Conservation (phyloP, 2,113 vertebrate species). For the Zosterops japonicus region DNA sequence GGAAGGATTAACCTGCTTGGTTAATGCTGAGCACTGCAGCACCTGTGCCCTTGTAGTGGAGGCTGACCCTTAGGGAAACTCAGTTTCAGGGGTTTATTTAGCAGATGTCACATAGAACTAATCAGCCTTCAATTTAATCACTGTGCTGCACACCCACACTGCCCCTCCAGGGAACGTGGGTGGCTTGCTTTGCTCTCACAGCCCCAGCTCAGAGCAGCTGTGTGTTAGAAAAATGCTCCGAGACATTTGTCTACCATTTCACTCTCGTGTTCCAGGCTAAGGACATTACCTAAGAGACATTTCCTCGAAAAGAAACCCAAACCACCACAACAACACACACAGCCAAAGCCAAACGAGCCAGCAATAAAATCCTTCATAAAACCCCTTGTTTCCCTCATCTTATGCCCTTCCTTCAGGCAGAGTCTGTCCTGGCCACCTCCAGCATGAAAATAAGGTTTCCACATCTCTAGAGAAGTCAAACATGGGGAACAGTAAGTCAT, state of each 20-base stretch:
- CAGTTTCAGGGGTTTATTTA: not conserved
- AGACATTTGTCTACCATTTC: not conserved
- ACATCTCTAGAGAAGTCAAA: not conserved
- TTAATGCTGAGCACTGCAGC: not conserved
- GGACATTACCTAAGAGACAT: not conserved
- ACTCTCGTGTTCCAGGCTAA: not conserved
- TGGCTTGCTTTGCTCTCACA: not conserved
- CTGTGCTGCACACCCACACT: not conserved
- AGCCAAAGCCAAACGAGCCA: not conserved
- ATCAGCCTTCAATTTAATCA: not conserved
- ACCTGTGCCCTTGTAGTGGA: not conserved
- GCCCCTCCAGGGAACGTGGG: not conserved
- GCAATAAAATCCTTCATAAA: not conserved
- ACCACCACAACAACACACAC: not conserved
- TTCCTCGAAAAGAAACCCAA: not conserved
- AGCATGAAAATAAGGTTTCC: not conserved
- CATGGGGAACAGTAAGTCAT: fast-evolving
- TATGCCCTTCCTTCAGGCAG: not conserved
- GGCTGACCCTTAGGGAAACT: not conserved
- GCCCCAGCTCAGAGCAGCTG: not conserved
- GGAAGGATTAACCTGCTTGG: fast-evolving
- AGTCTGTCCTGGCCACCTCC: not conserved
- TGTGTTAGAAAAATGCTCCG: not conserved
- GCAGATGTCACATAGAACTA: not conserved
- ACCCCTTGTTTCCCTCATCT: not conserved